Base-by-base conservation (phyloP, 2,888 invertebrate species). In the Tenthredo livida region DNA sequence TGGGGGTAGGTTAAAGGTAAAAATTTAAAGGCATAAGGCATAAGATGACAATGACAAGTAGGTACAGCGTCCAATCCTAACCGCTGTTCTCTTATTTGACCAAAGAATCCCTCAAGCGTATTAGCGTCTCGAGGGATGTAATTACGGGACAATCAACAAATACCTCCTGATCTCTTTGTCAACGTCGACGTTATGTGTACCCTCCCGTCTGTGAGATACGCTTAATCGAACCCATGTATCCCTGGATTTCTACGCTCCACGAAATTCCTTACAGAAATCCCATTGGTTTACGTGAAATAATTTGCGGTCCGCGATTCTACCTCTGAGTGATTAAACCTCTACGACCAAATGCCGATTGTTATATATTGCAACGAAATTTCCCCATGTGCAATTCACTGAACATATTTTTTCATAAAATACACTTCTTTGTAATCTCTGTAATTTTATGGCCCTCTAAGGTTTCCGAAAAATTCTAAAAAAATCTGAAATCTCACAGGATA, bases 101-200 rank as follows among this genome's bases (percentile, higher is more conserved):
- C 58, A 17, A n/a, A n/a, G 58, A 54, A 58, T 78, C 78, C 61
- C 40, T 37, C 37, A n/a, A 40, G 78, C 58, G 58, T 61, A 80
- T 80, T 58, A 61, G 21, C 80, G 58, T 61, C 80, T 61, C 61
- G 40, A 33, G 25, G 80, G 61, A 61, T 61, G 80, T 80, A 58
- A 80, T 80, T 80, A 80, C 61, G 58, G 80, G 21, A 80, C 80
- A 80, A 80, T 80, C 61, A 80, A 80, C 80, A 80, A 80, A 80
- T 80, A 80, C 80, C 80, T 77, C 15, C 80, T n/a, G 80, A 80
- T 80, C 80, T 80, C 80, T 80, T 80, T 61, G 61, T 80, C 80
- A 61, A 80, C 78, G 78, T 61, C 78, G 78, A 80, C 40, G 58
- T 80, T 61, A 61, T n/a, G 61, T n/a, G 61, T 58, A 80, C 67